Evolutionary conservation across 1,140 invertebrate species (phyloP), one percentile per base, ranked within the genome.

Genomic region (Macrotrachela quadricornifera): DNA sequence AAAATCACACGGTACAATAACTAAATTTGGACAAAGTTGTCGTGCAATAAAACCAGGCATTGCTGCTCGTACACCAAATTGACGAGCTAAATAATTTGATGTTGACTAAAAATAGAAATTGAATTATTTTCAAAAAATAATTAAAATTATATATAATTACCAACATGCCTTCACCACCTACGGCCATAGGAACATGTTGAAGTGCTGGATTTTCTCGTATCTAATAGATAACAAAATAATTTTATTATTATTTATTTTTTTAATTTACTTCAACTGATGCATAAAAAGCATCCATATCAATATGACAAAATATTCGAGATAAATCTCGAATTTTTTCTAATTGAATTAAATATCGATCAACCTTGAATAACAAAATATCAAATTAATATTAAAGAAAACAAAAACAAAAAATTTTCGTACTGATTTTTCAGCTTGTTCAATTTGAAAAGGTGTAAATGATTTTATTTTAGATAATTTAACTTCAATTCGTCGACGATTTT

Each of bases 21-120:
- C 62, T 6, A 80, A 63, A 38, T 76, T 57, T 4, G 78, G 77
- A 61, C 78, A 80, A 6, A 80, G 64, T 61, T 79, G 78, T 49
- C 69, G 73, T 0, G 65, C 79, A 57, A 80, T 79, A 60, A 80
- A 80, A 6, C 78, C 78, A n/a, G 79, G 77, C 78, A 80, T 79
- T 12, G 71, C 78, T 44, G 79, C 77, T 49, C 79, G 62, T 1
- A 80, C 77, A 43, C 78, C 78, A 69, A 66, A 80, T 54, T 70
- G 69, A 30, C 78, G 63, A 4, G 78, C 78, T 9, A 69, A 55
- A 61, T 80, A 80, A 63, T 80, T 80, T 0, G 77, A 77, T 15
- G 78, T 80, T 16, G 74, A 75, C 73, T 76, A 60, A 55, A 72
- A 65, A 44, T 55, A 40, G 50, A 40, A 46, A 58, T 39, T 42